Evolutionary conservation across 2,797 vertebrate species (phyloP).

Genomic region (Myoxocephalus aenaeus): DNA sequence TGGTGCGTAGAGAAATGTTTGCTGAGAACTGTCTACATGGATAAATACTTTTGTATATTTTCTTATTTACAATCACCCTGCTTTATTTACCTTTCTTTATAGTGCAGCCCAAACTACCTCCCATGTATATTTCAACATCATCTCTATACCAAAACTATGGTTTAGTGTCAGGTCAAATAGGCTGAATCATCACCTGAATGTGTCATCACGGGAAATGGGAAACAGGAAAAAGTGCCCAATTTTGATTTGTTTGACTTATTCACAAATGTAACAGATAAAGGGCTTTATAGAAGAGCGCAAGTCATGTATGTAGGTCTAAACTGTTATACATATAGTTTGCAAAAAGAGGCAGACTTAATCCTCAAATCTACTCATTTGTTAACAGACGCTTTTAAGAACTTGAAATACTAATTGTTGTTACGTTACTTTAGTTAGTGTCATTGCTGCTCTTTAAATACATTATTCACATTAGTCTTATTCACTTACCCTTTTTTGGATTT

Average conservation of each 20-base stretch:
- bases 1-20: constrained; percentile 36
- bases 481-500: not conserved
- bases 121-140: constrained; percentile 15
- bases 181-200: constrained; percentile 16
- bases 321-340: not conserved
- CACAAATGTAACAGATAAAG: not conserved
- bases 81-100: constrained; percentile 31
- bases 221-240: not conserved
- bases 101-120: constrained; percentile 13
- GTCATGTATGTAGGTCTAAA: not conserved
- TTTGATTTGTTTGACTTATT: not conserved
- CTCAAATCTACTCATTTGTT: not conserved
- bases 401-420: not conserved
- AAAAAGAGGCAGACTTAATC: not conserved
- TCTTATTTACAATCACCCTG: constrained; percentile 40
- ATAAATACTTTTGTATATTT: constrained; percentile 44
- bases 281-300: not conserved
- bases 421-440: constrained; percentile 1
- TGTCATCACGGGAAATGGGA: constrained; percentile 7
- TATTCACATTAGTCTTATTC: not conserved
- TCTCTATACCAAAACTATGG: constrained; percentile 8
- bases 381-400: constrained; percentile 18
- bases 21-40: constrained; percentile 40
- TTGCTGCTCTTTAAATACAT: not conserved
- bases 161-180: constrained; percentile 25